Percentiles rank a stretch among this genome's conserved stretches.
Conservation (phyloP, 2,888 invertebrate genomes). For the Aleiodes alternator region DNA sequence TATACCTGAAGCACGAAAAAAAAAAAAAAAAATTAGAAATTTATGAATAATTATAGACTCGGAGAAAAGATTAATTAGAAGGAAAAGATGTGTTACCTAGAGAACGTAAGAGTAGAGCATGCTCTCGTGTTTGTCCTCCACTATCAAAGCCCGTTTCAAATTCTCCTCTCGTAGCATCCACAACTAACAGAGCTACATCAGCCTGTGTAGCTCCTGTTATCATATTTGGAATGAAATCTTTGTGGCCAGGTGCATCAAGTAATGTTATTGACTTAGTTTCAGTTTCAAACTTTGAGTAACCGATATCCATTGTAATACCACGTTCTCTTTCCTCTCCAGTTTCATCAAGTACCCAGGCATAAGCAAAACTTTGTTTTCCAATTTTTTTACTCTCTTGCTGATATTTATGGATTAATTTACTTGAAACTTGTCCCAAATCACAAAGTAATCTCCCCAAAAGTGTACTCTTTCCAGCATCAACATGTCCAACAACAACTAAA, state of each 20-base stretch:
- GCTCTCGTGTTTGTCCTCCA: constrained; percentile 98
- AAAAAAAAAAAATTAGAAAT: constrained; percentile 1
- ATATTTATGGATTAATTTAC: constrained; percentile 86
- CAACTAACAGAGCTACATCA: constrained; percentile 96
- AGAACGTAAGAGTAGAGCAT: constrained; percentile 93
- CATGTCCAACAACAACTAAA: constrained; percentile 96
- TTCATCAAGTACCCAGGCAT: constrained; percentile 99
- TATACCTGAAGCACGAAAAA: constrained; percentile 83
- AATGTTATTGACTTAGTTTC: constrained; percentile 87
- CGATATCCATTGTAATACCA: constrained; percentile 99
- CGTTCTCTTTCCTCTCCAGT: constrained; percentile 97
- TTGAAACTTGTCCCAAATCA: constrained; percentile 84
- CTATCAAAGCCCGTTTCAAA: constrained; percentile 99
- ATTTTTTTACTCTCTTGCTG: constrained; percentile 97
- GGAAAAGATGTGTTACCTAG: constrained; percentile 75
- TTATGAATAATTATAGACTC: constrained; percentile 4
- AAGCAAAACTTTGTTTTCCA: constrained; percentile 98
- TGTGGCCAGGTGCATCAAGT: constrained; percentile 98
- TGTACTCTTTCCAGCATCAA: constrained; percentile 98
- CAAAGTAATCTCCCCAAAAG: constrained; percentile 97
- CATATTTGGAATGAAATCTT: constrained; percentile 99
- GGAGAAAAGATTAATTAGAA: not conserved
- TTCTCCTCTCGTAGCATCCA: constrained; percentile 97
- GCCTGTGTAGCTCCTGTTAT: constrained; percentile 99
- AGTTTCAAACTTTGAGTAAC: constrained; percentile 94